A percentile compares a stretch with the other conserved stretches of the same genome.
Evolutionary conservation across 2,888 invertebrate species (phyloP).

Genomic region (Drosophila kambysellisi): DNA sequence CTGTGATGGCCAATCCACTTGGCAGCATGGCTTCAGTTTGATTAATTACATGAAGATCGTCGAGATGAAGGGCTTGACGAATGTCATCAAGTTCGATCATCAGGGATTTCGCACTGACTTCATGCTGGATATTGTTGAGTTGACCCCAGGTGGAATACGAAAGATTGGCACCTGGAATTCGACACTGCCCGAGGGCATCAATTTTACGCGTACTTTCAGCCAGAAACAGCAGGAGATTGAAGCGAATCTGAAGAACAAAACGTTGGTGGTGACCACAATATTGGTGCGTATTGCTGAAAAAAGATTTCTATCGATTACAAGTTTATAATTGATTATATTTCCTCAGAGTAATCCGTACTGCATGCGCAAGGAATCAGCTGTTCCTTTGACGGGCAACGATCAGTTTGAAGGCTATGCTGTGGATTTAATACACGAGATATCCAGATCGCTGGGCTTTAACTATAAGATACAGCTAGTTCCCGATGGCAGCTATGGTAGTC

Average conservation of each 20-base stretch:
- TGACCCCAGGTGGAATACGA: slow-evolving; percentile 92
- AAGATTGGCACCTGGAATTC: slow-evolving; percentile 96
- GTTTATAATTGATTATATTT: not conserved
- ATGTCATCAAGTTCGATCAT: slow-evolving; percentile 96
- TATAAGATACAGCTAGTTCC: slow-evolving; percentile 94
- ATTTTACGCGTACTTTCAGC: slow-evolving; percentile 93
- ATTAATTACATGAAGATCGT: slow-evolving; percentile 99
- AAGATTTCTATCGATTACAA: not conserved
- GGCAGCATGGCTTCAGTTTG: slow-evolving; percentile 97
- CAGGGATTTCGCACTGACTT: slow-evolving; percentile 97
- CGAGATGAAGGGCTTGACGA: slow-evolving; percentile 96
- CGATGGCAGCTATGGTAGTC: slow-evolving; percentile 93
- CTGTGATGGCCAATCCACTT: slow-evolving; percentile 95
- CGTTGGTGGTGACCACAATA: slow-evolving; percentile 95
- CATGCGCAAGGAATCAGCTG: slow-evolving; percentile 95
- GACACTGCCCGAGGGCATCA: slow-evolving; percentile 90
- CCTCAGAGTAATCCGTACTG: slow-evolving; percentile 97
- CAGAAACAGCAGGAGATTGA: slow-evolving; percentile 95
- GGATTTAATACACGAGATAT: slow-evolving; percentile 96
- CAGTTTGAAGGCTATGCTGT: slow-evolving; percentile 98
- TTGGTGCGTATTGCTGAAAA: slow-evolving; percentile 88
- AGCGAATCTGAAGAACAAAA: slow-evolving; percentile 95
- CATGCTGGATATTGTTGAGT: slow-evolving; percentile 95
- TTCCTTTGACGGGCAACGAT: slow-evolving; percentile 94
- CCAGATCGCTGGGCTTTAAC: slow-evolving; percentile 93